Conservation (phyloP, 2,888 invertebrate species). For the Autographa pulchrina region DNA sequence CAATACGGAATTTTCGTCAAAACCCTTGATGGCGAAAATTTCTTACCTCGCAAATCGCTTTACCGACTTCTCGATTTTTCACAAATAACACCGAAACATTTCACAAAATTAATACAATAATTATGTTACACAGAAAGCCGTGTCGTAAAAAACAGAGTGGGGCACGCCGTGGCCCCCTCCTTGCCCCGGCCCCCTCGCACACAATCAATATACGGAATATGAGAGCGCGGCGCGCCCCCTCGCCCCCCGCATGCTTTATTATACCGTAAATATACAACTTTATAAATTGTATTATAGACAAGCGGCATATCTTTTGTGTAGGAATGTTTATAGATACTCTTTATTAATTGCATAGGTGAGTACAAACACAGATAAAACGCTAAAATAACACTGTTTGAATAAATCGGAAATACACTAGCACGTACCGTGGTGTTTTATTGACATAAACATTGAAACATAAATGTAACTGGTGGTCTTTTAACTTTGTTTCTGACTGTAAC, state of each 20-base stretch:
- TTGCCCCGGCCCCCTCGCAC: constrained; percentile 89
- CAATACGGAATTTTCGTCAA: constrained; percentile 76
- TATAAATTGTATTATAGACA: constrained; percentile 82
- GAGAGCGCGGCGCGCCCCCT: constrained; percentile 89
- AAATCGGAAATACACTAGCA: constrained; percentile 57
- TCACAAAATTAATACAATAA: constrained; percentile 89
- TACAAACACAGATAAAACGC: constrained; percentile 42
- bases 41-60: constrained; percentile 85
- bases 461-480: constrained; percentile 34
- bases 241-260: constrained; percentile 89
- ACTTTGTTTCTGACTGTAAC: constrained; percentile 33
- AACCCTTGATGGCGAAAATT: constrained; percentile 75
- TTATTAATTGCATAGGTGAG: constrained; percentile 45
- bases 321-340: constrained; percentile 52
- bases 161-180: constrained; percentile 90
- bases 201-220: constrained; percentile 90
- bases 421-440: constrained; percentile 61
- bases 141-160: constrained; percentile 90
- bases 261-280: constrained; percentile 89
- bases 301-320: constrained; percentile 72
- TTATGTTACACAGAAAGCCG: constrained; percentile 90
- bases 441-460: constrained; percentile 60
- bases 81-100: constrained; percentile 89
- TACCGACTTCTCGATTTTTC: constrained; percentile 86
- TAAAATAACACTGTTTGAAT: constrained; percentile 54